A percentile compares a stretch with the other conserved stretches of the same genome.
phyloP scores from a whole-genome alignment of 2,888 invertebrate species.

The Balanococcus diminutus region DNA sequence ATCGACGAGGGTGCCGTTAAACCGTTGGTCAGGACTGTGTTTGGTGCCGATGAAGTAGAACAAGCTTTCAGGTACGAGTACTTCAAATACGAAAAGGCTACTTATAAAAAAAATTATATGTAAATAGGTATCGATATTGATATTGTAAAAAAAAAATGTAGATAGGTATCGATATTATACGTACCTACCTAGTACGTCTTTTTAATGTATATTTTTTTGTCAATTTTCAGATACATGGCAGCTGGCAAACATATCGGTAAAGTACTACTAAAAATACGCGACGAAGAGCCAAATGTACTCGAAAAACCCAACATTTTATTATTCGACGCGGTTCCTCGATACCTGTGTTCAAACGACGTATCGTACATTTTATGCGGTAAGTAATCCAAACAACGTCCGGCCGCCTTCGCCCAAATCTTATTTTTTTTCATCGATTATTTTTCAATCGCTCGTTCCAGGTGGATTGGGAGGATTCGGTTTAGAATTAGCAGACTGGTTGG shows the following conservation, averaged over 20 bases:
- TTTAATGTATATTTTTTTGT: neutral
- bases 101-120: neutral
- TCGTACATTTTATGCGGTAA: too few species aligned
- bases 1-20: conserved; percentile 71
- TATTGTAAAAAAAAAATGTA: neutral
- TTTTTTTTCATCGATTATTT: too few species aligned
- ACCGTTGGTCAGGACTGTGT: conserved; percentile 72
- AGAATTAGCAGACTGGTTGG: conserved; percentile 67
- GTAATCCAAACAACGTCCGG: too few species aligned
- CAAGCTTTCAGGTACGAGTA: conserved; percentile 71
- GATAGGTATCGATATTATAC: neutral
- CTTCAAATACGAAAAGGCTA: too few species aligned
- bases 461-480: conserved; percentile 70
- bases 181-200: neutral
- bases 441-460: conserved; percentile 58
- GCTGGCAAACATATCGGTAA: conserved; percentile 84
- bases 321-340: too few species aligned
- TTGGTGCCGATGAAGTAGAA: conserved; percentile 71
- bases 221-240: conserved; percentile 62
- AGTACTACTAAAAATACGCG: conserved; percentile 66
- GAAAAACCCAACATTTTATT: conserved; percentile 54
- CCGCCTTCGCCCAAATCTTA: too few species aligned
- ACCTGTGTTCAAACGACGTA: too few species aligned
- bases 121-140: too few species aligned
- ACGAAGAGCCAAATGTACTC: conserved; percentile 62